phyloP scores from a whole-genome alignment of 2,888 invertebrate species.

The Nycteola revayana region DNA sequence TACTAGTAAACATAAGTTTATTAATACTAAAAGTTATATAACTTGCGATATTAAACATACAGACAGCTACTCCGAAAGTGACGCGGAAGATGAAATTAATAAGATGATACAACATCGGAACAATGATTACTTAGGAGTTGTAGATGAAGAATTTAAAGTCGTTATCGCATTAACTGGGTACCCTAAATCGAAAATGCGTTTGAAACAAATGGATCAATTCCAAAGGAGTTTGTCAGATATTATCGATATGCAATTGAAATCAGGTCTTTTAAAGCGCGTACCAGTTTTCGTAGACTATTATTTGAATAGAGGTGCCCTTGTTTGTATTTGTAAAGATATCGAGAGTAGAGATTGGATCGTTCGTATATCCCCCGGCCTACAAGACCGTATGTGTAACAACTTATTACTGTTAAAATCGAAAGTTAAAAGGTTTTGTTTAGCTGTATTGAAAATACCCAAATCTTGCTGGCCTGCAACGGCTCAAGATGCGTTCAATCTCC shows the following conservation, averaged over 20 bases:
- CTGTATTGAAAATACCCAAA: constrained; percentile 58
- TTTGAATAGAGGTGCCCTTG: constrained; percentile 65
- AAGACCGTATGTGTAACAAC: constrained; percentile 62
- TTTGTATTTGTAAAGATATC: constrained; percentile 65
- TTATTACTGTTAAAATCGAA: constrained; percentile 59
- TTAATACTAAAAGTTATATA: constrained; percentile 42
- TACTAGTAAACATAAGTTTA: constrained; percentile 45
- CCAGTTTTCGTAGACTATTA: constrained; percentile 68
- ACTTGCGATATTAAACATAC: constrained; percentile 55
- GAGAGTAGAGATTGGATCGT: constrained; percentile 70
- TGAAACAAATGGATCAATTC: constrained; percentile 62
- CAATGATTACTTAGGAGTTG: constrained; percentile 61
- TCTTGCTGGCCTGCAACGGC: constrained; percentile 62
- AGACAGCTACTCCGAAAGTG: constrained; percentile 57
- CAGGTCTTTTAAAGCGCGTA: constrained; percentile 52
- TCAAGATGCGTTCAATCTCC: constrained; percentile 60
- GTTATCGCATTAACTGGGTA: constrained; percentile 65
- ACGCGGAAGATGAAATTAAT: constrained; percentile 64
- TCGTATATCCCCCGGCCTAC: constrained; percentile 60
- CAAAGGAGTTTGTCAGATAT: constrained; percentile 57
- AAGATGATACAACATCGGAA: constrained; percentile 59
- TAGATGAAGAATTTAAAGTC: constrained; percentile 60
- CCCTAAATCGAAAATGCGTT: constrained; percentile 63
- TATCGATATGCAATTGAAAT: constrained; percentile 66
- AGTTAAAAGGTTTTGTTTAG: constrained; percentile 64